Percentiles rank a stretch among this genome's conserved stretches.
phyloP scores from a whole-genome alignment of 2,113 vertebrate genomes.

The Leucopsar rothschildi region DNA sequence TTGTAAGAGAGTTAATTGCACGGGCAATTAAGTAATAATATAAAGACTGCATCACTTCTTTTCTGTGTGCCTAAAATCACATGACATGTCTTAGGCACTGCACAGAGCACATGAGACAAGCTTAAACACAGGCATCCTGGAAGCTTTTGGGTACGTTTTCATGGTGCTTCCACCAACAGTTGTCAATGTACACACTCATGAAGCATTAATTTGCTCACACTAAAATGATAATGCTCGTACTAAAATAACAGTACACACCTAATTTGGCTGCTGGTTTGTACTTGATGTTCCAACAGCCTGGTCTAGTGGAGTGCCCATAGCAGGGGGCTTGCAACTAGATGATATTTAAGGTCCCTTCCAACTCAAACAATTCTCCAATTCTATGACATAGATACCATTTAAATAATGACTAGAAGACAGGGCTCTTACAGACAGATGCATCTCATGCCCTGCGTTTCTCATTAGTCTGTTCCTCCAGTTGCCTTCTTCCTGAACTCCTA shows the following conservation, averaged over 20 bases:
- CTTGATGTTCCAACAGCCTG: neutral
- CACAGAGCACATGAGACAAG: neutral
- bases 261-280: neutral
- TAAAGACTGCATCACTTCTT: neutral
- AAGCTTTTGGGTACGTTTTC: neutral
- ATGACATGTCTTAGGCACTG: accelerated
- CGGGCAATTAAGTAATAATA: neutral
- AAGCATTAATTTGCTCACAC: neutral
- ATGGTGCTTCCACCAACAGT: neutral
- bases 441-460: neutral
- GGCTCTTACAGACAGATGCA: accelerated
- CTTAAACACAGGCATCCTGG: neutral
- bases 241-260: neutral
- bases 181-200: accelerated
- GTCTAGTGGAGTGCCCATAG: neutral
- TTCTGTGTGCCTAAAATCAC: neutral
- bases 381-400: neutral
- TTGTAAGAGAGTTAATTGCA: neutral
- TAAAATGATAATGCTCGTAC: neutral
- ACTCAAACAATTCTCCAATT: neutral
- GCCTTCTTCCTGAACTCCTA: neutral
- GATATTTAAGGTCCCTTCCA: neutral
- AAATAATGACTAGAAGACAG: neutral
- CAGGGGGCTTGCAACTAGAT: neutral
- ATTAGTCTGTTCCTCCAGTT: too few relatives aligned